Evolutionary conservation across 1,140 invertebrate species (phyloP), one percentile per base, ranked within the genome.

Genomic region (Magallana ariakensis): DNA sequence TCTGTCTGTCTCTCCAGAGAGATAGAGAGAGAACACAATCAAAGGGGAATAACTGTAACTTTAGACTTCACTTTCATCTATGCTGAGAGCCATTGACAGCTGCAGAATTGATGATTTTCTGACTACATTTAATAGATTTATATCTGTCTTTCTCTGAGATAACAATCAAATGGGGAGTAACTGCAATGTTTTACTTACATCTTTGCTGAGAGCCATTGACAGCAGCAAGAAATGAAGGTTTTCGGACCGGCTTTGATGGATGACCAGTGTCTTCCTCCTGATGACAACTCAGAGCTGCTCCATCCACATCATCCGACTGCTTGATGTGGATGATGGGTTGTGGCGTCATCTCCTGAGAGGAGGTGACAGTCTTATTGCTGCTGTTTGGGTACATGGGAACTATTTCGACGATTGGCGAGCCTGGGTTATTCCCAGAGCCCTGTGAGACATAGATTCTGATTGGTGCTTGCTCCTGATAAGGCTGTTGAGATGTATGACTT

Each of bases 381-480:
- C 57, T 82, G 33, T 87, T 87, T 19, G 83, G 56, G 53, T 87
- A 89, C 85, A 90, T 87, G 11, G 90, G 90, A 60, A 91, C 90
- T 58, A 91, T 91, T 80, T 90, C 92, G 7, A 91, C 88, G 83
- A 92, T 89, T 0, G 91, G 91, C 9, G 92, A 91, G 3, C 90
- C 87, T 3, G 90, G 82, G 19, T 88, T 83, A 56, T 87, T 90
- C 11, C 88, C 89, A 81, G 60, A 90, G 15, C 91, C 90, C 60
- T 92, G 91, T 26, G 92, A 92, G 15, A 93, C 91, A 84, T 92
- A 92, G 58, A 93, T 92, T 84, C 91, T 87, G 66, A 93, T 92
- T 87, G 92, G 91, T 16, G 91, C 90, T 13, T 81, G 81, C 22
- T 89, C 85, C 46, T 89, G 87, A 60, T 53, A 87, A 15, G 56